phyloP scores from a whole-genome alignment of 2,113 vertebrate genomes.

The Salvelinus fontinalis region DNA sequence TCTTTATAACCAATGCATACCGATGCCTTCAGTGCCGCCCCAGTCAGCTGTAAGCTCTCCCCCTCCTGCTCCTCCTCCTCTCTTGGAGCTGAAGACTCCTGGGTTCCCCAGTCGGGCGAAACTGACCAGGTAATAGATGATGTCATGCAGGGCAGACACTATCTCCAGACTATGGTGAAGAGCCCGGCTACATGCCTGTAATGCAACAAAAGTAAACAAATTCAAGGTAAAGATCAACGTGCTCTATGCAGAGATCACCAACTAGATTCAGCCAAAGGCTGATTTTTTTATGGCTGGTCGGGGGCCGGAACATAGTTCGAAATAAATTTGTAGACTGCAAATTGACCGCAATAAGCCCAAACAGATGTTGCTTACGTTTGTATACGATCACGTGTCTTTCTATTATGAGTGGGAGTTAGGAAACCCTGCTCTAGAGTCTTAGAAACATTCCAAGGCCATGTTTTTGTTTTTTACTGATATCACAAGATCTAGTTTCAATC shows the following conservation, averaged over 20 bases:
- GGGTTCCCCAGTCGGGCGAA: conserved; percentile 72
- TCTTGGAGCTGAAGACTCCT: conserved; percentile 45
- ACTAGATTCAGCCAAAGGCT: too few relatives aligned
- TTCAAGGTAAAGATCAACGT: too few relatives aligned
- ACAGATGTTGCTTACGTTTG: too few relatives aligned
- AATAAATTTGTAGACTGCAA: too few relatives aligned
- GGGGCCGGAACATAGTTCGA: too few relatives aligned
- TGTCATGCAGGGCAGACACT: conserved; percentile 62
- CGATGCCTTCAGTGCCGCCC: conserved; percentile 65
- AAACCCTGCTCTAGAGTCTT: too few relatives aligned
- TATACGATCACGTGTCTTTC: too few relatives aligned
- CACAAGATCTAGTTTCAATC: neutral
- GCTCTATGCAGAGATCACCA: too few relatives aligned
- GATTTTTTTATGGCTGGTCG: too few relatives aligned
- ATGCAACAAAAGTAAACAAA: neutral
- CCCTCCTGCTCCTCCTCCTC: neutral
- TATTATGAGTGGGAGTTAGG: too few relatives aligned
- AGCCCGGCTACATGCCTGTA: conserved; percentile 54
- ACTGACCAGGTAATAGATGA: conserved; percentile 72
- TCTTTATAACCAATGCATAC: conserved; percentile 29
- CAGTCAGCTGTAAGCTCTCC: conserved; percentile 59
- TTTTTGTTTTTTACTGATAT: neutral
- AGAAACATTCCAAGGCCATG: too few relatives aligned
- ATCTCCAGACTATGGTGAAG: conserved; percentile 71
- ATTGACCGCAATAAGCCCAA: too few relatives aligned